A percentile compares a stretch with the other conserved stretches of the same genome.
Conservation (phyloP, 53 echinoderm and acorn worm species). For the Paelopatides confundens region DNA sequence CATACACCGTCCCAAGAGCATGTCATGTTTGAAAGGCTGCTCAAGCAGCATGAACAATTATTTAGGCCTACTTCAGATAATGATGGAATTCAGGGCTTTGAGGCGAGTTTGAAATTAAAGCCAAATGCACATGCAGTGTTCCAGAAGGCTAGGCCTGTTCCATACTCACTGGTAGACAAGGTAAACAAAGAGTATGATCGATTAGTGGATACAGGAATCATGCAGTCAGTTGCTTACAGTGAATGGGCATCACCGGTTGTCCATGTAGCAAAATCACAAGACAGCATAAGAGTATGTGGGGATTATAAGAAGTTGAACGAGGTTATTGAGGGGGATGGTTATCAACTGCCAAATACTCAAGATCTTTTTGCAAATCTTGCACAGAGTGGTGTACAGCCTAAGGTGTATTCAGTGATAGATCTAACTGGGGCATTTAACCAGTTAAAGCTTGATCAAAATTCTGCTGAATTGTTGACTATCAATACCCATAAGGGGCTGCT, state of each 20-base stretch:
- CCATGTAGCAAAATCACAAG: conserved; percentile 31
- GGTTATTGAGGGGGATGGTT: conserved; percentile 43
- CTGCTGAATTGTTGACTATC: conserved; percentile 36
- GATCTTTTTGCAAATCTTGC: conserved; percentile 39
- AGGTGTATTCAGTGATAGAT: conserved; percentile 52
- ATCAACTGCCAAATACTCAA: conserved; percentile 44
- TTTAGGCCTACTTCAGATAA: conserved; percentile 46
- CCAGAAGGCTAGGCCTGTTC: conserved; percentile 32
- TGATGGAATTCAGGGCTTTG: conserved; percentile 47
- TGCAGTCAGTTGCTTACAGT: conserved; percentile 45
- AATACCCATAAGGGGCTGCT: conserved; percentile 58
- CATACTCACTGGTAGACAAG: conserved; percentile 40
- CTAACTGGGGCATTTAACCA: conserved; percentile 57
- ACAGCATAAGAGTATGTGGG: conserved; percentile 48
- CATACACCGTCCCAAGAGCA: no score
- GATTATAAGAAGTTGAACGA: conserved; percentile 48
- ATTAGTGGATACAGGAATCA: conserved; percentile 36
- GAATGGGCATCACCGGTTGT: conserved; percentile 55
- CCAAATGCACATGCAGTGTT: not conserved
- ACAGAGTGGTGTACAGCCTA: conserved; percentile 32
- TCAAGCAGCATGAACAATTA: conserved; percentile 38
- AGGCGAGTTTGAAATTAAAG: conserved; percentile 29
- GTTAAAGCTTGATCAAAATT: conserved; percentile 9
- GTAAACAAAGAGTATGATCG: conserved; percentile 54
- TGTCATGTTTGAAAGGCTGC: no score